Conservation (phyloP, 2,113 vertebrate species). For the Dicrurus megarhynchus region DNA sequence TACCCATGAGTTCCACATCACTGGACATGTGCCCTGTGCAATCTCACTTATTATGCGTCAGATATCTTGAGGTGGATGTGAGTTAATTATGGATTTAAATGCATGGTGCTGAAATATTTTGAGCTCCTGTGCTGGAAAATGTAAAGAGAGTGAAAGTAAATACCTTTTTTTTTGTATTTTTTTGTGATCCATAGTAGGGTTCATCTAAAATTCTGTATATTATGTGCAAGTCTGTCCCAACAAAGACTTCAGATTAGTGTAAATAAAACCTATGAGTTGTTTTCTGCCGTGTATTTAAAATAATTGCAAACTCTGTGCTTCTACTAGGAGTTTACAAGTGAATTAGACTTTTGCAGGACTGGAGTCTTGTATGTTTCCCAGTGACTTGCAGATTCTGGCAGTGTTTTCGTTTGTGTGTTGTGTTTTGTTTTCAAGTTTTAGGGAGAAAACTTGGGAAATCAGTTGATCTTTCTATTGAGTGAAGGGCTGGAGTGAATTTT, state of each 20-base stretch:
- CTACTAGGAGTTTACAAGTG: background rate
- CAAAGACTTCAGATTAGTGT: background rate
- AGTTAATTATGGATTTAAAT: background rate
- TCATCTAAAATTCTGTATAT: background rate
- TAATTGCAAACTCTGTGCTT: background rate
- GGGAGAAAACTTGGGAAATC: background rate
- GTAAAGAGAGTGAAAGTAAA: background rate
- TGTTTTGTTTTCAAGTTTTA: background rate
- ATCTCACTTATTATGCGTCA: background rate
- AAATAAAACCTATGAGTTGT: background rate
- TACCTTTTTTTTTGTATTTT: background rate
- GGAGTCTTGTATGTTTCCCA: background rate
- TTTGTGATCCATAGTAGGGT: background rate
- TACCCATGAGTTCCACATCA: background rate
- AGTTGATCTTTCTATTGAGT: background rate
- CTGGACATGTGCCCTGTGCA: background rate
- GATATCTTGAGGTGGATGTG: background rate
- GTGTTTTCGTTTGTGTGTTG: background rate
- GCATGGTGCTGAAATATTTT: background rate
- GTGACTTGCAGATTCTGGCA: background rate
- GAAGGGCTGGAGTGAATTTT: background rate
- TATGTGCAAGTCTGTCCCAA: background rate
- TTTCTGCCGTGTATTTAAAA: background rate
- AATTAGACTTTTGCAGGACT: background rate
- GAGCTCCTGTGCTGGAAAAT: background rate